Conservation (phyloP, 64 coral and sea anemone species). For the Astreopora myriophthalma region DNA sequence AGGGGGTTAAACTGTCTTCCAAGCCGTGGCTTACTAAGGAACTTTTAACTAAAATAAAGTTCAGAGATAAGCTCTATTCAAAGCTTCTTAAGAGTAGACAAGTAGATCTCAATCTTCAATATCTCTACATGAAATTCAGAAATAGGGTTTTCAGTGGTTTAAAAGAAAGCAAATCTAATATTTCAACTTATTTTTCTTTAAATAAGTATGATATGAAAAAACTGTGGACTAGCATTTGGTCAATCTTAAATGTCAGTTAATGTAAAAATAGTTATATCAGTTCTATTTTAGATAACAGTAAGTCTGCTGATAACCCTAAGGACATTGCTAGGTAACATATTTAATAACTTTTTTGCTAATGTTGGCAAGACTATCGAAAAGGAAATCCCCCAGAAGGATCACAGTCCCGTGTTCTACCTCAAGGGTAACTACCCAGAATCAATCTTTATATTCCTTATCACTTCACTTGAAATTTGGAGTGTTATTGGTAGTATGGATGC, state of each 20-base stretch:
- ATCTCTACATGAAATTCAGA: conserved; percentile 24
- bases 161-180: conserved; percentile 34
- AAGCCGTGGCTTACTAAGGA: conserved; percentile 9
- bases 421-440: neutral
- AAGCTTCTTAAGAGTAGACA: conserved; percentile 31
- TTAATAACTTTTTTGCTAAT: conserved; percentile 24
- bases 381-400: neutral
- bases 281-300: conserved; percentile 27
- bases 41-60: conserved; percentile 22
- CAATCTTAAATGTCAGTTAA: too few relatives aligned
- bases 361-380: conserved; percentile 10
- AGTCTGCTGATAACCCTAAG: too few relatives aligned
- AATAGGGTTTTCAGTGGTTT: conserved; percentile 5
- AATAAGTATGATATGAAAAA: neutral
- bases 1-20: neutral
- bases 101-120: neutral
- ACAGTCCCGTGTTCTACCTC: neutral
- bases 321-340: conserved; percentile 28
- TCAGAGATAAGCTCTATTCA: conserved; percentile 6
- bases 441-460: neutral
- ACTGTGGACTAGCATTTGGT: too few relatives aligned
- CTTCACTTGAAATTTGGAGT: neutral
- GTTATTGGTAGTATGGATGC: neutral
- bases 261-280: conserved; percentile 9
- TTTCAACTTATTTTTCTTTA: conserved; percentile 7